These are phyloP conservation scores for Ovibos moschatus DNA, from an alignment of 2,113 vertebrate genomes.

Conservation along the genomic window DNA sequence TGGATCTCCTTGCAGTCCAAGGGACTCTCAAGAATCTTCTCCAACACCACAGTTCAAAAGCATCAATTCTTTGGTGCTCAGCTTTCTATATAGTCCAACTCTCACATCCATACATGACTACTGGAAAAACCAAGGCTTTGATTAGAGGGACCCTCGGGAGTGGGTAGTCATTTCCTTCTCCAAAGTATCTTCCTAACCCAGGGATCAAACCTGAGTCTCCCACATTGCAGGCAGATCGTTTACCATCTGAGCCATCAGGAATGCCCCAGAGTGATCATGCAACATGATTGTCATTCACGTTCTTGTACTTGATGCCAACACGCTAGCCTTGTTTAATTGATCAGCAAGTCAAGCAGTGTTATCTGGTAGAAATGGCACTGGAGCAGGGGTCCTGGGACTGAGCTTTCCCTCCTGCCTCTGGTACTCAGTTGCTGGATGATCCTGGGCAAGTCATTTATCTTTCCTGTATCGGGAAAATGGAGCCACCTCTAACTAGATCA, in stretches of 20 bases:
- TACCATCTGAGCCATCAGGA: neutral
- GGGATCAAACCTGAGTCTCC: neutral
- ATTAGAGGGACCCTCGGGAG: neutral
- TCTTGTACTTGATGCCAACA: neutral
- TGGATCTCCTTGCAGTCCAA: neutral
- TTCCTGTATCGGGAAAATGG: neutral
- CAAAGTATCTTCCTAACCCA: neutral
- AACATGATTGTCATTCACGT: neutral
- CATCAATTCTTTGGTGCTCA: neutral
- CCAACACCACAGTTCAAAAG: neutral
- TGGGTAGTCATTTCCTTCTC: neutral
- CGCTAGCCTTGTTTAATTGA: neutral
- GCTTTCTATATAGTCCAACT: neutral
- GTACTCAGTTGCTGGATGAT: neutral
- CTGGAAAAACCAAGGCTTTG: neutral
- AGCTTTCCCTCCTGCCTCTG: neutral
- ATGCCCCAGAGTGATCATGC: neutral
- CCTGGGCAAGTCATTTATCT: neutral
- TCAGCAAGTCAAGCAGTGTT: neutral
- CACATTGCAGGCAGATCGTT: neutral
- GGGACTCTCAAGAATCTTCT: neutral
- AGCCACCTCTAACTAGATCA: neutral
- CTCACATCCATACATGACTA: neutral
- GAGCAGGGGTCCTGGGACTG: neutral
- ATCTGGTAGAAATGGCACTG: neutral